A percentile compares a stretch with the other conserved stretches of the same genome.
phyloP scores from a whole-genome alignment of 2,797 vertebrate species.

The Dicrostonyx torquatus region DNA sequence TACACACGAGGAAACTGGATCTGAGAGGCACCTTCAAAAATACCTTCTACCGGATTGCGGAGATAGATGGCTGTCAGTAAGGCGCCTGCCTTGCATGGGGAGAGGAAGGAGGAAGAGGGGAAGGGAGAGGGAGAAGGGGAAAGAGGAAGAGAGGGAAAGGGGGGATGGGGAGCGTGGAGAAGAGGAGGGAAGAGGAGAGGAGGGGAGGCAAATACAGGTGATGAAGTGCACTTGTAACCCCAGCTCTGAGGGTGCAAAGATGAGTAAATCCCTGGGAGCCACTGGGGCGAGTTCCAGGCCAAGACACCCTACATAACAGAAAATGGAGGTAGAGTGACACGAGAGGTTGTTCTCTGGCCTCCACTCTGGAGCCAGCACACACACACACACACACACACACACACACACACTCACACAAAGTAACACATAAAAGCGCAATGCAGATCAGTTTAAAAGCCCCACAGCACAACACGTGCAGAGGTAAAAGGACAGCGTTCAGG shows the following conservation, averaged over 20 bases:
- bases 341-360: neutral
- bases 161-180: fast-evolving
- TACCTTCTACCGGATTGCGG: neutral
- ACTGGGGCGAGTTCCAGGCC: neutral
- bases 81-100: neutral
- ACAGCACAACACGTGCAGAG: neutral
- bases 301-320: neutral
- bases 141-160: fast-evolving
- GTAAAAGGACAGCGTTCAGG: neutral
- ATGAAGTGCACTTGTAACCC: neutral
- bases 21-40: neutral
- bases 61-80: no score
- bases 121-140: no score
- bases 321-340: neutral
- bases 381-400: neutral
- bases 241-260: neutral
- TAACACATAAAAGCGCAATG: neutral
- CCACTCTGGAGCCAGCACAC: no score
- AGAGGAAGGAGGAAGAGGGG: neutral
- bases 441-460: neutral
- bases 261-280: no score
- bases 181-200: neutral
- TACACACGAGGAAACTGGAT: neutral
- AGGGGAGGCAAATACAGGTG: no score
- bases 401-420: neutral